A percentile compares a stretch with the other conserved stretches of the same genome.
These are phyloP conservation scores for Plusia festucae DNA, from an alignment of 2,888 invertebrate genomes.

Conservation along the genomic window DNA sequence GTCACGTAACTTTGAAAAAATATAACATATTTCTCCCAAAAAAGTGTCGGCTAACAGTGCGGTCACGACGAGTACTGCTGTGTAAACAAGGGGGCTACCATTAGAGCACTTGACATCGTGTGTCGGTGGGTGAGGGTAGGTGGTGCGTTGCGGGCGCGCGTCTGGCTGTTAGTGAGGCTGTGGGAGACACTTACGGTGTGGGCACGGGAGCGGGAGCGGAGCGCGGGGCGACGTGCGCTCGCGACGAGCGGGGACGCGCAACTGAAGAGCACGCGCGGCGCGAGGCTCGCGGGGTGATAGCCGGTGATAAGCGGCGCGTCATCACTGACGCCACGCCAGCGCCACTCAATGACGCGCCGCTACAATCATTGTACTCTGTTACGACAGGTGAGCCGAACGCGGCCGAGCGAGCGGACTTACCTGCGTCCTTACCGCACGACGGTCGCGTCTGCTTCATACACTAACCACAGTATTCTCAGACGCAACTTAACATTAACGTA, in stretches of 20 bases:
- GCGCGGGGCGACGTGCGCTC: conserved; percentile 67
- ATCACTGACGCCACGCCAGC: conserved; percentile 67
- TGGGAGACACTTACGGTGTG: conserved; percentile 46
- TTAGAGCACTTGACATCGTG: conserved; percentile 6
- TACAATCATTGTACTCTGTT: conserved; percentile 29
- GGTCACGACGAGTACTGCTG: conserved; percentile 44
- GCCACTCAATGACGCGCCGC: conserved; percentile 57
- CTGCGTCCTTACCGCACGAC: too few relatives aligned
- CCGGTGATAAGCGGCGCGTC: conserved; percentile 84
- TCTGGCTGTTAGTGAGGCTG: conserved; percentile 8
- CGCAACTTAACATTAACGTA: too few relatives aligned
- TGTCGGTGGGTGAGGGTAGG: not conserved
- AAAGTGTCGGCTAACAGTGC: conserved; percentile 49
- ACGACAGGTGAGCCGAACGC: conserved; percentile 40
- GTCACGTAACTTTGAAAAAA: conserved; percentile 54
- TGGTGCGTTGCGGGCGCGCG: conserved; percentile 1
- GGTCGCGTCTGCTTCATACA: too few relatives aligned
- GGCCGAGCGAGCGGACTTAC: not conserved
- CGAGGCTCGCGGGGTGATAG: conserved; percentile 84
- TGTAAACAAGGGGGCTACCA: conserved; percentile 24
- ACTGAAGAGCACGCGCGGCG: conserved; percentile 68
- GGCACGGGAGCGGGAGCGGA: conserved; percentile 32
- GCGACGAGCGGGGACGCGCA: conserved; percentile 76
- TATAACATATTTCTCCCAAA: conserved; percentile 38
- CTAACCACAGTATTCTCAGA: too few relatives aligned